Evolutionary conservation across 35 echinoderm and acorn worm species (phyloP).

Genomic region (Stichopus chloronotus): DNA sequence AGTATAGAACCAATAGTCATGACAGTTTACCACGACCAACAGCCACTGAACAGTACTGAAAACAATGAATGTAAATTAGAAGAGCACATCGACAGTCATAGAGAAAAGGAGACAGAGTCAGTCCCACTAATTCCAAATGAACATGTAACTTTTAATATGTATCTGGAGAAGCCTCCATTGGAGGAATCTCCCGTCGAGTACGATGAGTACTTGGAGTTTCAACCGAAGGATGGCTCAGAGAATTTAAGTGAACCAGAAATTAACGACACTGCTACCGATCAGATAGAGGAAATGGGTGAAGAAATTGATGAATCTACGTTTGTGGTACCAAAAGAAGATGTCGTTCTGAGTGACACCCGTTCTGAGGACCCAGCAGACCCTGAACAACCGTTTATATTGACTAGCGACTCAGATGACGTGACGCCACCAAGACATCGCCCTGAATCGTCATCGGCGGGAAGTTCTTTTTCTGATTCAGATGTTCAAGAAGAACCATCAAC

Average conservation of each 20-base stretch:
- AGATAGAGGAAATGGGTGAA: background rate
- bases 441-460: constrained; percentile 27
- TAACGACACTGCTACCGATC: background rate
- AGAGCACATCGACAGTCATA: background rate
- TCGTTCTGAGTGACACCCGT: too few species aligned
- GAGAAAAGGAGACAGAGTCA: background rate
- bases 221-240: background rate
- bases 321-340: background rate
- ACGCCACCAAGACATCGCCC: constrained; percentile 33
- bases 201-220: background rate
- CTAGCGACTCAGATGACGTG: constrained; percentile 37
- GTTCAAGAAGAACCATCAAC: background rate
- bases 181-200: background rate
- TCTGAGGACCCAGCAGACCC: background rate
- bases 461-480: constrained; percentile 47
- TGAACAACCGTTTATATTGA: background rate
- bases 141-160: constrained; percentile 31
- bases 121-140: background rate
- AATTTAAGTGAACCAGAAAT: background rate
- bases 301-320: background rate
- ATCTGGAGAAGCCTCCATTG: constrained; percentile 17
- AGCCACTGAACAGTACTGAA: background rate
- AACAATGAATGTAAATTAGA: background rate
- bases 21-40: background rate
- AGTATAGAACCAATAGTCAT: background rate